Evolutionary conservation across 2,113 vertebrate genomes (phyloP).

Genomic region (Pygoscelis adeliae): DNA sequence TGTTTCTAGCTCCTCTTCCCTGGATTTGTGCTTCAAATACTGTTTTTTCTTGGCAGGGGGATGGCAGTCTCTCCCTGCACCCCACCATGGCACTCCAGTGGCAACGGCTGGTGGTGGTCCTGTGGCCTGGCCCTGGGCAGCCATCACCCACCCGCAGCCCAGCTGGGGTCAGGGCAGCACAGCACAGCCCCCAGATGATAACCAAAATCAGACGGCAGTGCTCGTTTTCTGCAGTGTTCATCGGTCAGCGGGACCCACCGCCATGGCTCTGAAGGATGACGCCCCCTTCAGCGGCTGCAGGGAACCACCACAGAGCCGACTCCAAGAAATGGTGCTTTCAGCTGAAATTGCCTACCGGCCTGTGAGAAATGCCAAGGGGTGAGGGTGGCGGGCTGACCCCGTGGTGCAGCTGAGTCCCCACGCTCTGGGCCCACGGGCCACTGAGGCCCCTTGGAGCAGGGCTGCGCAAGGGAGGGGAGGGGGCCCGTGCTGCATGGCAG

Average conservation of each 20-base stretch:
- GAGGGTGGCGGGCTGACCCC: rapidly evolving
- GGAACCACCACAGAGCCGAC: not conserved
- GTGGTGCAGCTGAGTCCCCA: not conserved
- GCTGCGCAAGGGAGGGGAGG: not conserved
- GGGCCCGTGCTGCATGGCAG: rapidly evolving
- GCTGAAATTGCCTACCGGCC: not conserved
- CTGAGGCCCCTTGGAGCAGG: not conserved
- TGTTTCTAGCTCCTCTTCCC: not conserved
- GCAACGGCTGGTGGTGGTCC: not conserved
- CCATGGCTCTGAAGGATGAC: not conserved
- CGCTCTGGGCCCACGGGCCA: not conserved
- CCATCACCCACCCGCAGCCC: too few species aligned
- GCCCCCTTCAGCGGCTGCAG: not conserved
- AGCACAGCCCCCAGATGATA: not conserved
- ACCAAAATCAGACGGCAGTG: not conserved
- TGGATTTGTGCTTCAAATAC: not conserved
- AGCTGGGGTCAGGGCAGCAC: not conserved
- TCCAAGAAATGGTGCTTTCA: not conserved
- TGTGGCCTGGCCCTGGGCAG: not conserved
- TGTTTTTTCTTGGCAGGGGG: not conserved
- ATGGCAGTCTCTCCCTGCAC: not conserved
- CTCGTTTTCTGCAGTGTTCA: not conserved
- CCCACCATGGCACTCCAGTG: rapidly evolving
- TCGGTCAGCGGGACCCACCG: rapidly evolving
- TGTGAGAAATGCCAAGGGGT: not conserved